These are phyloP conservation scores for Rhodinocichla rosea DNA, from an alignment of 2,113 vertebrate species.

Conservation along the genomic window DNA sequence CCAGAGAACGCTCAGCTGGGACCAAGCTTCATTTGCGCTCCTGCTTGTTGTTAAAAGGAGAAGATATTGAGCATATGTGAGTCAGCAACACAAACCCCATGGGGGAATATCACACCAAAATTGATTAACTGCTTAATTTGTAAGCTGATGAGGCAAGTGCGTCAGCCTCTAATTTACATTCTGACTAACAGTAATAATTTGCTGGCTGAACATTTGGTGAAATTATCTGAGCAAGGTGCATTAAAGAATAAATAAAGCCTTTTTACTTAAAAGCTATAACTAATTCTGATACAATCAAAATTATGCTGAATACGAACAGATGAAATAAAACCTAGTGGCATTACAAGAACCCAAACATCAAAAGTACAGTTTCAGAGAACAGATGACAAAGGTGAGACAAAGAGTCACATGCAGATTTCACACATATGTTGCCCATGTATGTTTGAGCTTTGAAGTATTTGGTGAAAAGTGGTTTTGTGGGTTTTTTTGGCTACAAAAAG, in stretches of 20 bases:
- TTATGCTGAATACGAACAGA: background rate
- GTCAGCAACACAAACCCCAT: conserved; percentile 17
- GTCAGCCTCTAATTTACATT: conserved; percentile 37
- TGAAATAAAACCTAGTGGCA: background rate
- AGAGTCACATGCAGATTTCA: background rate
- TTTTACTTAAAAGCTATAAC: conserved; percentile 34
- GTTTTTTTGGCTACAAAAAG: background rate
- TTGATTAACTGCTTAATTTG: conserved; percentile 40
- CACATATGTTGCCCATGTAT: background rate
- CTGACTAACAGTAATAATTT: conserved; percentile 48
- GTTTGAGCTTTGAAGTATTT: background rate
- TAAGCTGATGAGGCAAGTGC: conserved; percentile 34
- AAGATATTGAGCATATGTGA: conserved; percentile 42
- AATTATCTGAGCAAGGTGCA: conserved; percentile 45
- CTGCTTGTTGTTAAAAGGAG: conserved; percentile 1
- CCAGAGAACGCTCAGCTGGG: background rate
- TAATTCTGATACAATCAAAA: conserved; percentile 18
- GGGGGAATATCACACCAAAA: conserved; percentile 25
- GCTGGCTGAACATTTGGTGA: conserved; percentile 22
- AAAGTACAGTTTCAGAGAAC: background rate
- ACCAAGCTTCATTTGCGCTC: conserved; percentile 36
- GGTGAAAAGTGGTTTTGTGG: background rate
- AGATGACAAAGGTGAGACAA: background rate
- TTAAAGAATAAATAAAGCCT: conserved; percentile 24
- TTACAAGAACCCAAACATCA: background rate